Conservation (phyloP, 2,888 invertebrate genomes). For the Drosophila quinaria region DNA sequence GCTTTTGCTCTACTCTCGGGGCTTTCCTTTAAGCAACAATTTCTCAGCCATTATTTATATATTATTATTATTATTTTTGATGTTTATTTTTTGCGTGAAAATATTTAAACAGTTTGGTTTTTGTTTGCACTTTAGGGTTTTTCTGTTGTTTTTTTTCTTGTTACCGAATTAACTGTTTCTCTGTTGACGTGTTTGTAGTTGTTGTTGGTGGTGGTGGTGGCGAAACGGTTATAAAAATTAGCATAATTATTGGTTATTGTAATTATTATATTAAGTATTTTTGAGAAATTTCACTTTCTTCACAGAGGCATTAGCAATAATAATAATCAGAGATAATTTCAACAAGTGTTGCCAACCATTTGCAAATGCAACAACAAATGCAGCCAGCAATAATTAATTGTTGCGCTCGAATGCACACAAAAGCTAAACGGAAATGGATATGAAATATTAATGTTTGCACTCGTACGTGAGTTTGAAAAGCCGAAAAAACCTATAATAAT, state of each 20-base stretch:
- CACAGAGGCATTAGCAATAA: slow-evolving; percentile 57
- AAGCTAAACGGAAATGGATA: slow-evolving; percentile 70
- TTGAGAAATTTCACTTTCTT: slow-evolving; percentile 75
- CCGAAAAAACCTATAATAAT: slow-evolving; percentile 47
- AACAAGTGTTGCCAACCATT: slow-evolving; percentile 56
- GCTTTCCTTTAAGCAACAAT: slow-evolving; percentile 66
- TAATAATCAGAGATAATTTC: slow-evolving; percentile 56
- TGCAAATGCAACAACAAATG: slow-evolving; percentile 56
- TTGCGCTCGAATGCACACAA: slow-evolving; percentile 70
- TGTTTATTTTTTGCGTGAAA: slow-evolving; percentile 39
- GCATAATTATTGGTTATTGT: slow-evolving; percentile 59
- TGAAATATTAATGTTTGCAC: slow-evolving; percentile 15
- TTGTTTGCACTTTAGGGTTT: slow-evolving; percentile 55
- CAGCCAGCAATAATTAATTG: slow-evolving; percentile 63
- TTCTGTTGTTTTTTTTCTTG: slow-evolving; percentile 22
- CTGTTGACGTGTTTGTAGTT: slow-evolving; percentile 16
- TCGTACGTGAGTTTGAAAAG: slow-evolving; percentile 29
- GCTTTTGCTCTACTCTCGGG: slow-evolving; percentile 34
- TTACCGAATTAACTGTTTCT: slow-evolving; percentile 38
- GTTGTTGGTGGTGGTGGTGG: slow-evolving; percentile 7
- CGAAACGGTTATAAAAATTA: slow-evolving; percentile 67
- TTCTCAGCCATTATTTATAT: slow-evolving; percentile 53
- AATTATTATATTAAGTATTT: slow-evolving; percentile 54
- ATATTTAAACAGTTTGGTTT: slow-evolving; percentile 76
- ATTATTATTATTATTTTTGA: slow-evolving; percentile 37